Percentiles rank a stretch among this genome's conserved stretches.
phyloP scores from a whole-genome alignment of 2,888 invertebrate genomes.

The Torymus texanus region DNA sequence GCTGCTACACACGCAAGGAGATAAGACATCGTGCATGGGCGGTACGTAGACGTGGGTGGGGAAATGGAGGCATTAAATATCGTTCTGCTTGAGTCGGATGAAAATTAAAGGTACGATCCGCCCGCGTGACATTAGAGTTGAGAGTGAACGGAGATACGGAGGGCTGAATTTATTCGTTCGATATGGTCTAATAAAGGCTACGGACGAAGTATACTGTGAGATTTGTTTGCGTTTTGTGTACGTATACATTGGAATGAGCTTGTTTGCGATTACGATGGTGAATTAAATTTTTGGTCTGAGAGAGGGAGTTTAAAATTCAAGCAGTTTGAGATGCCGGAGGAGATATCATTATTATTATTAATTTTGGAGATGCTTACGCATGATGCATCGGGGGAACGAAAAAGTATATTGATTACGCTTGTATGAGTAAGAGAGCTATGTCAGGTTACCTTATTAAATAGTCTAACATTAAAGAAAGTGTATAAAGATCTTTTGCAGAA shows the following conservation, averaged over 20 bases:
- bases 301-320: not conserved
- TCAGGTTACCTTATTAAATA: too few relatives aligned
- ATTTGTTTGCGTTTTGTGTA: conserved; percentile 20
- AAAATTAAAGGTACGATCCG: conserved; percentile 35
- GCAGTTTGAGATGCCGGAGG: too few relatives aligned
- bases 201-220: not conserved
- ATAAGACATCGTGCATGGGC: not conserved
- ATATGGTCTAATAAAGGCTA: conserved; percentile 23
- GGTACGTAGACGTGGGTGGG: not conserved
- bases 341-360: too few relatives aligned
- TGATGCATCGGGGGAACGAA: too few relatives aligned
- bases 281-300: not conserved
- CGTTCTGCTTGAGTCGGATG: not conserved
- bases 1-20: too few relatives aligned
- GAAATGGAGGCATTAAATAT: conserved; percentile 37
- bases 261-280: conserved; percentile 6
- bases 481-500: too few relatives aligned
- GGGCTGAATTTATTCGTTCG: conserved; percentile 28
- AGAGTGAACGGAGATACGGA: conserved; percentile 2
- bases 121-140: not conserved
- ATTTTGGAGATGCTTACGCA: too few relatives aligned
- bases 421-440: too few relatives aligned
- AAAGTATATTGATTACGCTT: too few relatives aligned
- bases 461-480: too few relatives aligned
- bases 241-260: not conserved